Evolutionary conservation across 2,797 vertebrate genomes (phyloP), one percentile per base, ranked within the genome.

Genomic region (Gymnocypris eckloni): DNA sequence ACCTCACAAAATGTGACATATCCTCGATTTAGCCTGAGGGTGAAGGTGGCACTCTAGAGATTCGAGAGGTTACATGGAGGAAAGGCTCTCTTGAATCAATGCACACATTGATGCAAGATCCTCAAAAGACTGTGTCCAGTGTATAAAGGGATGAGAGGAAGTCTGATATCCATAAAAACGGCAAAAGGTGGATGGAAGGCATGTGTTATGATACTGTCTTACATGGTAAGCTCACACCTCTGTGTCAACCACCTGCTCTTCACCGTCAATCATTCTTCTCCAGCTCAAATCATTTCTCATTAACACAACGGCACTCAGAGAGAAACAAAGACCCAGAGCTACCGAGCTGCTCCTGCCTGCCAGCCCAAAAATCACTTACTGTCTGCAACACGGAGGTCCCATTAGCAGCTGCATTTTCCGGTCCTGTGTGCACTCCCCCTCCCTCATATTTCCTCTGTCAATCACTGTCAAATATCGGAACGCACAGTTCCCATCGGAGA

Each of bases 241-340:
- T 52, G 48, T 18, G 79, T 88, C 88, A 89, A 92, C 92, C 93
- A 94, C 92, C 93, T 93, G 92, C 92, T 92, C 90, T 88, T 87
- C 66, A n/a, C 75, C 45, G 45, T 87, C 86, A 87, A 61, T 87
- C 81, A 83, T 56, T 83, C 45, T 61, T 78, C 39, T 78, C n/a
- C 48, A 28, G 50, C 77, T 56, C 66, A 84, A 75, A 80, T 84
- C 16, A 80, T 75, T 80, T 80, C 79, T 75, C 69, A 84, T 87
- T 81, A 83, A 73, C 82, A 69, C 69, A 64, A 15, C 45, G 12
- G 77, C 25, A 33, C 37, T 64, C 70, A 25, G 69, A 76, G 56
- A 45, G 70, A 81, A 71, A 59, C 33, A 76, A 77, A 77, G 71
- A 83, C 77, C 52, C 59, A 33, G 16, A 69, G 61, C 50, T 33